Conservation (phyloP, 1,140 invertebrate genomes). For the Lucilia sericata region DNA sequence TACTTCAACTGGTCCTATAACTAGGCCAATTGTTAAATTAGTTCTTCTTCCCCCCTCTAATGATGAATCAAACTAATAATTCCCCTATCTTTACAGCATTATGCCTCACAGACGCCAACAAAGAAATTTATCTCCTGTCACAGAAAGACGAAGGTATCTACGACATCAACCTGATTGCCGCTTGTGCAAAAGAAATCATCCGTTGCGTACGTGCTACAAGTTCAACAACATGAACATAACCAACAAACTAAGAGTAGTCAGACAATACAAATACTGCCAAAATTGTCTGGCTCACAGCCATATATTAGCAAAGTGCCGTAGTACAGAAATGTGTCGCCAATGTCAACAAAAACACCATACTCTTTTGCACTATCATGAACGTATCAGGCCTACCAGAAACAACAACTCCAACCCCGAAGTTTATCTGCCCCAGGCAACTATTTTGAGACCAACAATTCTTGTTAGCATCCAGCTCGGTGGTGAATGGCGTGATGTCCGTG, state of each 20-base stretch:
- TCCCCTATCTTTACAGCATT: too few species aligned
- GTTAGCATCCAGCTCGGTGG: too few species aligned
- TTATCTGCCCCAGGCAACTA: too few species aligned
- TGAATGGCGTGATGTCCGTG: too few species aligned
- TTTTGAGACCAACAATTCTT: too few species aligned
- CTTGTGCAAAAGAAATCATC: neutral
- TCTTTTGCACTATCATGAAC: neutral
- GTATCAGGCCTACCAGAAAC: neutral
- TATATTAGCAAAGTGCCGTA: neutral
- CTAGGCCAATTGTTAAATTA: too few species aligned
- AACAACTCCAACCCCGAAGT: neutral
- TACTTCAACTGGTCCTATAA: too few species aligned
- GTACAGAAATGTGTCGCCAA: neutral
- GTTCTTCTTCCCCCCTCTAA: too few species aligned
- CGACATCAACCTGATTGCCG: neutral
- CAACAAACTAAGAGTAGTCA: neutral
- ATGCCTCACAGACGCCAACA: too few species aligned
- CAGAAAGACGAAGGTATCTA: too few species aligned
- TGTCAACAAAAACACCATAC: neutral
- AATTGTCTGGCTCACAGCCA: constrained; percentile 5
- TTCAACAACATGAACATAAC: neutral
- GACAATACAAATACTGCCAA: neutral
- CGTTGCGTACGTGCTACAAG: neutral
- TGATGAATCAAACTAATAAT: too few species aligned
- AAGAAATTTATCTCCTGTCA: too few species aligned